These are phyloP conservation scores for Calliphora vomitoria DNA, from an alignment of 2,888 invertebrate genomes.

Conservation along the genomic window DNA sequence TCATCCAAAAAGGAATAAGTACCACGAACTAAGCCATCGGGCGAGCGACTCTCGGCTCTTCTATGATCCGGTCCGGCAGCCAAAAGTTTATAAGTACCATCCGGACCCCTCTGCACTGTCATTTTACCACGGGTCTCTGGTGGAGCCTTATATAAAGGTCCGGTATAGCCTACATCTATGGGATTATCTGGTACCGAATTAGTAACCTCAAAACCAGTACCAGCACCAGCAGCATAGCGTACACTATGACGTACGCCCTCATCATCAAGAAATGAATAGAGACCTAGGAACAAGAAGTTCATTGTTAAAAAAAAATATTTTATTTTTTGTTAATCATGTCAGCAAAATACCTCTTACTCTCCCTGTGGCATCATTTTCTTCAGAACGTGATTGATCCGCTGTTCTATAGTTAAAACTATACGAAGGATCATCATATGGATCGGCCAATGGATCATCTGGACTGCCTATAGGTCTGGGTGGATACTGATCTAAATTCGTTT, in stretches of 20 bases:
- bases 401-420: slow-evolving; percentile 90
- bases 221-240: slow-evolving; percentile 90
- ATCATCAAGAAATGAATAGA: slow-evolving; percentile 90
- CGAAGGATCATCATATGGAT: slow-evolving; percentile 91
- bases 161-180: slow-evolving; percentile 87
- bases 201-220: slow-evolving; percentile 91
- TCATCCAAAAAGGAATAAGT: slow-evolving; percentile 92
- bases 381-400: slow-evolving; percentile 88
- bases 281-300: slow-evolving; percentile 83
- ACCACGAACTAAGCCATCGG: slow-evolving; percentile 90
- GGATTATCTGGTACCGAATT: slow-evolving; percentile 89
- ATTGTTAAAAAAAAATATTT: background rate
- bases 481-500: slow-evolving; percentile 89
- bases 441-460: slow-evolving; percentile 90
- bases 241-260: slow-evolving; percentile 91
- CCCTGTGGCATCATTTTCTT: slow-evolving; percentile 87
- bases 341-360: slow-evolving; percentile 86
- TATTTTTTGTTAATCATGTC: background rate
- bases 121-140: slow-evolving; percentile 89
- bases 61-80: slow-evolving; percentile 91
- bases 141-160: slow-evolving; percentile 87
- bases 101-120: slow-evolving; percentile 89
- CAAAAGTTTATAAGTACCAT: slow-evolving; percentile 91
- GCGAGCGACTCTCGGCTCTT: slow-evolving; percentile 90
- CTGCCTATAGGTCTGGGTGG: slow-evolving; percentile 88